Evolutionary conservation across 35 echinoderm and acorn worm species (phyloP), one percentile per base, ranked within the genome.

Genomic region (Lytechinus pictus): DNA sequence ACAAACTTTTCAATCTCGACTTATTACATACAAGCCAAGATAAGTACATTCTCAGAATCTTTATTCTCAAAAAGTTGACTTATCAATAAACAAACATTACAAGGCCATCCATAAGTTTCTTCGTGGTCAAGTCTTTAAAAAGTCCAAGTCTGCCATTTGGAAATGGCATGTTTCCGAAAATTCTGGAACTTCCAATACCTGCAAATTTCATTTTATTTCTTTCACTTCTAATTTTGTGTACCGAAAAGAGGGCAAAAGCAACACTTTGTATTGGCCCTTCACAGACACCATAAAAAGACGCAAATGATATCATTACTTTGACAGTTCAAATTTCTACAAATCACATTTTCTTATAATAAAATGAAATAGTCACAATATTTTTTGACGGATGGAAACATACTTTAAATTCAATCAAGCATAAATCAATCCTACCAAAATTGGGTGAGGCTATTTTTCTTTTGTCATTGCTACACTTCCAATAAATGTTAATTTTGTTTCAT

Each of bases 281-380:
- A 79, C 66, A 24, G 66, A 79, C 61, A 57, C 55, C 55, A 71
- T 71, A 79, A 16, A 79, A 79, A 79, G 21, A 79, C 16, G 14
- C 66, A n/a, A 79, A 79, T 79, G 21, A 79, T 79, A 79, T 0
- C 19, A 79, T 71, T 71, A 71, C n/a, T 79, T 79, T 79, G 19
- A 79, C 66, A 71, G 19, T 79, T 79, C 66, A 79, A 79, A 79
- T 79, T n/a, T 79, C 66, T 79, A 79, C 66, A 79, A 79, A 79
- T 79, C 66, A 79, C 21, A 79, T 79, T 79, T 79, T 79, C 66
- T 6, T 79, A 24, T 7, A 24, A 79, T 24, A 79, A 79, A 79
- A 79, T 79, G 66, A 79, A 79, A 79, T 24, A 24, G 66, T 79
- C 66, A 79, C 66, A 79, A 79, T 79, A 19, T 79, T 79, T n/a